Evolutionary conservation across 2,797 vertebrate species (phyloP).

Genomic region (Anolis apletophallus): DNA sequence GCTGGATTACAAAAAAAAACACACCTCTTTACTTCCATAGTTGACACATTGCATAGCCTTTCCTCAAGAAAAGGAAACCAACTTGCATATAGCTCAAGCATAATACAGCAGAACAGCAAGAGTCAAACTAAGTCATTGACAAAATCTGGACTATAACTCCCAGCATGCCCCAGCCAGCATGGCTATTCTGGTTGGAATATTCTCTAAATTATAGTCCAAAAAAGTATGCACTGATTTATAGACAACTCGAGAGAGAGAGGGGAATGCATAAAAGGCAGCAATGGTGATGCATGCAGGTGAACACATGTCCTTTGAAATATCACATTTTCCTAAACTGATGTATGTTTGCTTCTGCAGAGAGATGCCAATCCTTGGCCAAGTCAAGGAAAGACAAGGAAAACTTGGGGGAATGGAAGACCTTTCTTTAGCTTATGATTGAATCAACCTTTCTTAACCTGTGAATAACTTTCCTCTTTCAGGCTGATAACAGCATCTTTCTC

Average conservation of each 20-base stretch:
- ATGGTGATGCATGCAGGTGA: not conserved
- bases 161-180: too few species aligned
- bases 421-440: not conserved
- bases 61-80: not conserved
- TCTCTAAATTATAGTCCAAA: too few species aligned
- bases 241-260: not conserved
- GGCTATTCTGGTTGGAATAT: too few species aligned
- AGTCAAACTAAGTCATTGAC: too few species aligned
- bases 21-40: too few species aligned
- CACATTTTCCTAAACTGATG: not conserved
- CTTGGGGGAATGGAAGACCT: conserved; percentile 16
- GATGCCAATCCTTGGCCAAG: conserved; percentile 8
- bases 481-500: conserved; percentile 35
- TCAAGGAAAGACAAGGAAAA: conserved; percentile 19
- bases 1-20: too few species aligned
- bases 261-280: not conserved
- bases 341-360: conserved; percentile 22
- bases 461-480: conserved; percentile 20
- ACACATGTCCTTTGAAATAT: not conserved
- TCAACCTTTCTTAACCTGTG: conserved; percentile 4
- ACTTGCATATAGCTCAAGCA: not conserved
- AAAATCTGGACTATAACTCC: too few species aligned
- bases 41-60: too few species aligned
- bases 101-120: not conserved
- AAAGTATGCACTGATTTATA: not conserved